Evolutionary conservation across 2,113 vertebrate species (phyloP).

Genomic region (Ameiurus melas): DNA sequence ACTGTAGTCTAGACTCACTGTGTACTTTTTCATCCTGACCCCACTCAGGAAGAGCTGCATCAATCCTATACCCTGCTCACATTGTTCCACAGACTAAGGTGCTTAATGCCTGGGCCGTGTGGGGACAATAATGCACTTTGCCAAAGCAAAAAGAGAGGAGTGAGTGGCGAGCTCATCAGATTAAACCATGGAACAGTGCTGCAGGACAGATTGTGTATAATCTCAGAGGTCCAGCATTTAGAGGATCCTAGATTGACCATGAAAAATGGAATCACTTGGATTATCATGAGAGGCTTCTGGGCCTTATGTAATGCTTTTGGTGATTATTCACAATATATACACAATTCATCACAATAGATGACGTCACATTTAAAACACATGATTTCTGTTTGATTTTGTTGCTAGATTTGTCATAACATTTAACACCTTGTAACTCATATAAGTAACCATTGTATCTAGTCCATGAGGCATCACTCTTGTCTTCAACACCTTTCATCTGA

Average conservation of each 20-base stretch:
- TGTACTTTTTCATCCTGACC: conserved; percentile 31
- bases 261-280: conserved; percentile 59
- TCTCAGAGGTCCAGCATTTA: conserved; percentile 60
- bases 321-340: conserved; percentile 27
- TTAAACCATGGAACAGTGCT: conserved; percentile 43
- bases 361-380: neutral
- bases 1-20: conserved; percentile 4
- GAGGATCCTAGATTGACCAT: conserved; percentile 55
- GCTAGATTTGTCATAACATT: neutral
- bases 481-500: conserved; percentile 51
- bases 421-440: neutral
- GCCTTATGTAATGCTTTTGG: conserved; percentile 49
- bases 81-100: conserved; percentile 37
- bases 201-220: conserved; percentile 63
- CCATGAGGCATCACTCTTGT: conserved; percentile 16
- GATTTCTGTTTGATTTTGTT: conserved; percentile 1
- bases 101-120: conserved; percentile 38
- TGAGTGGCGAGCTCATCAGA: conserved; percentile 42
- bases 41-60: conserved; percentile 23
- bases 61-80: conserved; percentile 27
- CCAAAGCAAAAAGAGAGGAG: conserved; percentile 26
- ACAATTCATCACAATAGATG: neutral
- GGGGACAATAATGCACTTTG: conserved; percentile 53
- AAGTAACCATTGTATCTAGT: conserved; percentile 20
- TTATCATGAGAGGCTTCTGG: conserved; percentile 48